Conservation (phyloP, 2,113 vertebrate genomes). For the Mus pahari region DNA sequence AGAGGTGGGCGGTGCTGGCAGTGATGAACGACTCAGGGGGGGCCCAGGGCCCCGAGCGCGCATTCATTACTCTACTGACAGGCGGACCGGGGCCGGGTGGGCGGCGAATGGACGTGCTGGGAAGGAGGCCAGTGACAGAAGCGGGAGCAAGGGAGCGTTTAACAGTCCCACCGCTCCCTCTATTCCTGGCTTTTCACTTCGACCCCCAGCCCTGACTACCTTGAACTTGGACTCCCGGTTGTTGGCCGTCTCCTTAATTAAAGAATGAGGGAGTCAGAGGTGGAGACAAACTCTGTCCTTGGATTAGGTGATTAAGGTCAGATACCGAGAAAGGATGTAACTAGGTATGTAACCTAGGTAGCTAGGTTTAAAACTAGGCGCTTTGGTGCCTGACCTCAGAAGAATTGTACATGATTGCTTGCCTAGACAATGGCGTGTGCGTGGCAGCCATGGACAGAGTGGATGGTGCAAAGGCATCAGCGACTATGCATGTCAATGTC, state of each 20-base stretch:
- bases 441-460: slow-evolving; percentile 54
- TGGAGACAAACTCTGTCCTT: neutral
- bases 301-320: slow-evolving; percentile 39
- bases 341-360: no score
- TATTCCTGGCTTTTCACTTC: neutral
- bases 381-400: neutral
- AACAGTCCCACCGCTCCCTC: slow-evolving; percentile 5
- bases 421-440: neutral
- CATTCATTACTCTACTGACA: slow-evolving; percentile 81
- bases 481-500: slow-evolving; percentile 13
- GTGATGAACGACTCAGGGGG: slow-evolving; percentile 87
- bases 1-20: slow-evolving; percentile 84
- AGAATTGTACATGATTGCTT: neutral
- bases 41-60: slow-evolving; percentile 71
- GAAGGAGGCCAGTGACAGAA: slow-evolving; percentile 54
- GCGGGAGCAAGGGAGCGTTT: neutral
- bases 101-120: slow-evolving; percentile 61
- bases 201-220: slow-evolving; percentile 40
- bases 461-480: neutral
- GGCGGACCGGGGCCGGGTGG: slow-evolving; percentile 20
- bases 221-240: slow-evolving; percentile 24
- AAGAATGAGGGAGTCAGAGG: neutral
- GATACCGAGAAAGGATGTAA: neutral
- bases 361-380: neutral
- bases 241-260: neutral